Evolutionary conservation across 2,113 vertebrate genomes (phyloP), one percentile per base, ranked within the genome.

Genomic region (Pollachius pollachius): DNA sequence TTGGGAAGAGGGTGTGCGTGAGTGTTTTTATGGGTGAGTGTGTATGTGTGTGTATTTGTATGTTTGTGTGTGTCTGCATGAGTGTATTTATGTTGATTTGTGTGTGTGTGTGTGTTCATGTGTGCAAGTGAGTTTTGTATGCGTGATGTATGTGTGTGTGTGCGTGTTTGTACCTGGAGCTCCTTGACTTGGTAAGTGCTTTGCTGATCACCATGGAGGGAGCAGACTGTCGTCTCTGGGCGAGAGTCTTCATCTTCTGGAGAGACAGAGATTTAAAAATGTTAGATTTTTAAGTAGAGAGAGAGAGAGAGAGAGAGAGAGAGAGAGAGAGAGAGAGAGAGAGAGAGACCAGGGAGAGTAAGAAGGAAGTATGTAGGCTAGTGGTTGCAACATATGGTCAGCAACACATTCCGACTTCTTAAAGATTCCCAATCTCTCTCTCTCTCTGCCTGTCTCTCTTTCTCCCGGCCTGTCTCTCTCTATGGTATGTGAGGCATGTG

Each of bases 121-220:
- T 30, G 12, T 8, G 16, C 41, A n/a, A 58, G 48, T n/a, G 18
- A 16, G 69, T 27, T 56, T 34, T 41, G 67, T 21, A 57, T 64
- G 58, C 12, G 34, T 69, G 17, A 4, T 21, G 63, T 9, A 15
- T 52, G 41, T 17, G 25, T 64, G 67, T 13, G 18, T 23, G 75
- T 41, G 59, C 27, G 9, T 19, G 52, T 25, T 71, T 90, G 88
- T 90, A 97, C 96, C 94, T 96, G 81, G 91, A 93, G 5, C 94
- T 94, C 78, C 92, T 92, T 1, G 94, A 91, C 69, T 94, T 95
- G 79, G 93, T 94, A 64, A 98, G 93, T 7, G 96, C 94, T 94
- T 96, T 98, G 86, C 95, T 96, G 84, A 97, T 91, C 82, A 97
- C 94, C 74, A 98, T 86, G 16, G 96, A 97, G 0, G 96, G 96